These are phyloP conservation scores for Microcebus griseorufus DNA, from an alignment of 2,113 vertebrate genomes.

Conservation along the genomic window DNA sequence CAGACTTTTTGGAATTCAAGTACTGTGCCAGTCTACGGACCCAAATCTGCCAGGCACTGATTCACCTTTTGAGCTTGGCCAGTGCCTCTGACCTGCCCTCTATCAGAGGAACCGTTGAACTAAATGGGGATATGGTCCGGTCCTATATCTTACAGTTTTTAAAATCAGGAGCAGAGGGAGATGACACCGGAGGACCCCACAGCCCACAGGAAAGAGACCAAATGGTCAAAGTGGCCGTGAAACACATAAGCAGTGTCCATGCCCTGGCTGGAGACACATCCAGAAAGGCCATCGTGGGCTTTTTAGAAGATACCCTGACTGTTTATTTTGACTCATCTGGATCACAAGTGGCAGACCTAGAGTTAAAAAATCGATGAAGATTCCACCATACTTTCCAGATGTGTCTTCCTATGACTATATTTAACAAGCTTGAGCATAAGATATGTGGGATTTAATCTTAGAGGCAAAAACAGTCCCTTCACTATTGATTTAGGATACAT, in stretches of 20 bases:
- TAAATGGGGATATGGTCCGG: conserved; percentile 80
- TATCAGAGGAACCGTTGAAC: conserved; percentile 79
- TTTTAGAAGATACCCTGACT: conserved; percentile 86
- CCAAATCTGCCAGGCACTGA: conserved; percentile 91
- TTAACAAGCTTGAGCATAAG: neutral
- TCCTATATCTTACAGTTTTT: conserved; percentile 89
- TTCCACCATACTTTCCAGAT: neutral
- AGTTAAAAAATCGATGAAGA: neutral
- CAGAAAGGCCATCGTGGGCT: conserved; percentile 77
- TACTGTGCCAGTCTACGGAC: conserved; percentile 94
- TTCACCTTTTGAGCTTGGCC: conserved; percentile 91
- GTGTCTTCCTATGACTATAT: no score
- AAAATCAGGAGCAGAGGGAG: conserved; percentile 79
- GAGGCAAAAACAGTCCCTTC: neutral
- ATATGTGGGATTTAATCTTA: neutral
- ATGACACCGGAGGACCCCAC: neutral
- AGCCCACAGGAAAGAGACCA: conserved; percentile 82
- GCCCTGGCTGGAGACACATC: conserved; percentile 64
- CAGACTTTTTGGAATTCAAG: conserved; percentile 96
- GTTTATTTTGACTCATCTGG: conserved; percentile 69
- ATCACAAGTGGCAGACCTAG: neutral
- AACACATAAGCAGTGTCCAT: conserved; percentile 83
- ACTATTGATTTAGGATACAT: neutral
- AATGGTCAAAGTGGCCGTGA: conserved; percentile 82
- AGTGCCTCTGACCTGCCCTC: conserved; percentile 85